phyloP scores from a whole-genome alignment of 2,888 invertebrate species.

The Luperina testacea region DNA sequence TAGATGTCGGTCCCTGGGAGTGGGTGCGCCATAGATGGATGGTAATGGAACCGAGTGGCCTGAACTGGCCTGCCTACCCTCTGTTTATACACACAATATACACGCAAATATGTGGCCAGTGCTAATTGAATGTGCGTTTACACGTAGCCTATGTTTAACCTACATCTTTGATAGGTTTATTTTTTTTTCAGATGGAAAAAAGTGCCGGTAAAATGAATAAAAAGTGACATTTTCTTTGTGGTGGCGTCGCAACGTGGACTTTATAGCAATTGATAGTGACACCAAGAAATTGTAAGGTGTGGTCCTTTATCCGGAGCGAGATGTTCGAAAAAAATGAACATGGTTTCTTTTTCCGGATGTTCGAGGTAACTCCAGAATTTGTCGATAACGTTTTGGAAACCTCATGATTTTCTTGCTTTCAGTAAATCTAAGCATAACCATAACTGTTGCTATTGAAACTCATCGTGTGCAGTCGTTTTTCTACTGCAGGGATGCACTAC shows the following conservation, averaged over 20 bases:
- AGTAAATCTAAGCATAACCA: not conserved
- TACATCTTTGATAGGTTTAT: conserved; percentile 34
- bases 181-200: conserved; percentile 16
- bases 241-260: conserved; percentile 2
- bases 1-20: conserved; percentile 55
- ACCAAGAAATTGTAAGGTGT: conserved; percentile 30
- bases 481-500: conserved; percentile 20
- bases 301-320: conserved; percentile 22
- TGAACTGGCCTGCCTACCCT: conserved; percentile 49
- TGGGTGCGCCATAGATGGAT: conserved; percentile 60
- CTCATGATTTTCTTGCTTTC: not conserved
- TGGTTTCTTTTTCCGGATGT: conserved; percentile 1
- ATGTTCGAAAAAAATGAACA: conserved; percentile 20
- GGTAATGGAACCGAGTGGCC: conserved; percentile 53
- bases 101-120: conserved; percentile 56
- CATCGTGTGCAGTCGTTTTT: conserved; percentile 7
- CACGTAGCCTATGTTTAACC: conserved; percentile 16
- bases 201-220: conserved; percentile 27
- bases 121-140: conserved; percentile 49
- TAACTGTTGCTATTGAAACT: not conserved
- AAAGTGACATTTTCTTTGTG: conserved; percentile 41
- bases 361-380: conserved; percentile 2
- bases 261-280: conserved; percentile 49
- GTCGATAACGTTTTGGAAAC: not conserved
- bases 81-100: conserved; percentile 44